A percentile compares a stretch with the other conserved stretches of the same genome.
These are phyloP conservation scores for Heliothis peltigera DNA, from an alignment of 2,888 invertebrate species.

Conservation along the genomic window DNA sequence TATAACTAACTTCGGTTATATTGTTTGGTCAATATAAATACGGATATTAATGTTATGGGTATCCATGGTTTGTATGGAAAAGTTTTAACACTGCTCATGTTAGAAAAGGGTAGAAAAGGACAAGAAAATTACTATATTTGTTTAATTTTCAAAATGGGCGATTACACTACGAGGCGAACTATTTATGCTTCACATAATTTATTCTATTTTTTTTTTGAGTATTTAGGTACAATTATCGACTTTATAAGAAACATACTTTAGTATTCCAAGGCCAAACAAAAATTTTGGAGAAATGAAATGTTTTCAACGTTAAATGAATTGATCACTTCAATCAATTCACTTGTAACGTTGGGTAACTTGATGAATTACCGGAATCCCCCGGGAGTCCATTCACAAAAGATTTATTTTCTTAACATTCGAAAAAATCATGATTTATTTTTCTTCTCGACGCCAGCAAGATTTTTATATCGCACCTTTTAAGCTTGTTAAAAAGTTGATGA, in stretches of 20 bases:
- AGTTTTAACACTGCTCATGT: neutral
- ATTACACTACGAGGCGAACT: neutral
- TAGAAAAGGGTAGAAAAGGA: no score
- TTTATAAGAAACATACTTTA: neutral
- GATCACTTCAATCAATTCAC: conserved; percentile 57
- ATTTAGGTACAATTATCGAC: conserved; percentile 7
- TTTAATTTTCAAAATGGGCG: neutral
- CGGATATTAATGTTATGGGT: conserved; percentile 43
- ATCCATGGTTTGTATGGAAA: conserved; percentile 27
- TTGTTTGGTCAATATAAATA: conserved; percentile 51
- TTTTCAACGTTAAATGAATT: conserved; percentile 57
- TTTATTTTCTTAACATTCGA: conserved; percentile 42
- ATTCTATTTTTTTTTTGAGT: neutral
- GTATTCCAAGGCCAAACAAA: conserved; percentile 13
- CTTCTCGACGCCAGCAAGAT: conserved; percentile 20
- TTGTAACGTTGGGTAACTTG: conserved; percentile 53
- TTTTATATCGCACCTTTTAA: conserved; percentile 4
- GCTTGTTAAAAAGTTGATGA: conserved; percentile 15
- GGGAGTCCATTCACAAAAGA: conserved; percentile 51
- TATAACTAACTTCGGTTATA: conserved; percentile 50
- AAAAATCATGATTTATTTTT: conserved; percentile 55
- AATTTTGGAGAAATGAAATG: conserved; percentile 22
- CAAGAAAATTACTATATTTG: conserved; percentile 6
- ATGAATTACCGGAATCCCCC: conserved; percentile 56
- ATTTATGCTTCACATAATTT: neutral